Evolutionary conservation across 1,140 invertebrate genomes (phyloP), one percentile per base, ranked within the genome.

Genomic region (Drosophila serrata): DNA sequence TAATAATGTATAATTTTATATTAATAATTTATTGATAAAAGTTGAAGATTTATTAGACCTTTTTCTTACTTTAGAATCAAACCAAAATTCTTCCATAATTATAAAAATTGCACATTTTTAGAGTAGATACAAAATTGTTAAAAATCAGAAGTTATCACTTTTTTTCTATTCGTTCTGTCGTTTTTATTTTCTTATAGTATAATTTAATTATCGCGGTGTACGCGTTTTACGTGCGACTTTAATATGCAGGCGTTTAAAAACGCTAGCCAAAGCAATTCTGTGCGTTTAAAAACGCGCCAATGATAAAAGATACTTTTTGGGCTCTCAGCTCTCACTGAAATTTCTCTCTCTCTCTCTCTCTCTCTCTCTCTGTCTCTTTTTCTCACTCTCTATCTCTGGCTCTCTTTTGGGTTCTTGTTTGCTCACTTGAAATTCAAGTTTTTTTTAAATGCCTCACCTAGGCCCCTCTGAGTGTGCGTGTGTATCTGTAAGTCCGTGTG

Each of bases 401-500:
- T 37, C 29, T 33, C 40, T n/a, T 27, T 63, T 55, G 42, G 39
- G 61, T 81, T 82, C 75, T 78, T 78, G 58, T 78, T 61, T 77
- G 75, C 61, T 81, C 79, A 82, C 79, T 82, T 82, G 79, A 78
- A 82, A 78, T 85, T 85, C 81, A 85, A 85, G 81, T 85, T 85
- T 85, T 81, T 82, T 84, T 70, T 77, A 31, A 55, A 42, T 45
- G 49, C 46, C 40, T 27, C n/a, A 37, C 24, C 43, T 49, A n/a
- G 57, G 40, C 42, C 45, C 31, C n/a, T 57, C n/a, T 57, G 19
- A 62, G 40, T 63, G 46, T 51, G 33, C 45, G 39, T 40, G 27
- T 29, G 39, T 51, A 22, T 61, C 39, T 65, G 31, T 55, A 43
- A 57, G 62, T 64, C 72, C 29, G 49, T 61, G 62, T 64, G 81